Conservation (phyloP, 2,113 vertebrate genomes). For the Motacilla tschutschensis region DNA sequence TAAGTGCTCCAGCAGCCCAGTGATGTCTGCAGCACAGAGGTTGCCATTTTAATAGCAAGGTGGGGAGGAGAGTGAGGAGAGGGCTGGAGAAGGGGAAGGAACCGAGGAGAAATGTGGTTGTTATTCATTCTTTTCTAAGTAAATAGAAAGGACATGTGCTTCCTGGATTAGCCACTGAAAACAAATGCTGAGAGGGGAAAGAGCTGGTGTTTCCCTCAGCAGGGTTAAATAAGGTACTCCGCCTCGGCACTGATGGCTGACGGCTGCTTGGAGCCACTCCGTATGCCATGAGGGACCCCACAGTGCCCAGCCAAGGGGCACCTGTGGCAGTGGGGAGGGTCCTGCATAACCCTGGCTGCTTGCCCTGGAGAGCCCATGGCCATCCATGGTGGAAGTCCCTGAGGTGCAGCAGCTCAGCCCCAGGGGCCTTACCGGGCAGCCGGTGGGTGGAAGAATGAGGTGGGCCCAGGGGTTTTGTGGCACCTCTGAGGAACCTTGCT, state of each 20-base stretch:
- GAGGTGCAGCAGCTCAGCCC: neutral
- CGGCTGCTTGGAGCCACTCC: rapidly evolving
- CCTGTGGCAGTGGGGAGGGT: rapidly evolving
- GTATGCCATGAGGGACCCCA: rapidly evolving
- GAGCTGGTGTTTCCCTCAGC: slow-evolving; percentile 18
- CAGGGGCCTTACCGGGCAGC: rapidly evolving
- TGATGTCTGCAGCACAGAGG: slow-evolving; percentile 17
- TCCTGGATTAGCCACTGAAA: slow-evolving; percentile 55
- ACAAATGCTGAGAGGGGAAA: slow-evolving; percentile 34
- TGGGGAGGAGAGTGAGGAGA: neutral
- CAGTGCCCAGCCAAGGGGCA: rapidly evolving
- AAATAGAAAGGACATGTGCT: slow-evolving; percentile 53
- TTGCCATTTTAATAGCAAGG: slow-evolving; percentile 21
- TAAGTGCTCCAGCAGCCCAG: slow-evolving; percentile 32
- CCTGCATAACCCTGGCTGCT: rapidly evolving
- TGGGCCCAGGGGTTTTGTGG: rapidly evolving
- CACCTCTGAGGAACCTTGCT: neutral
- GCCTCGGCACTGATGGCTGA: neutral
- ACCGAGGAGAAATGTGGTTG: neutral
- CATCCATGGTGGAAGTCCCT: rapidly evolving
- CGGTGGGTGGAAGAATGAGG: rapidly evolving
- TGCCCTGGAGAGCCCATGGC: rapidly evolving
- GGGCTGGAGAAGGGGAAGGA: neutral
- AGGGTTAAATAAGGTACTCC: slow-evolving; percentile 56
- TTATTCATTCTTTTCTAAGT: slow-evolving; percentile 53